A percentile compares a stretch with the other conserved stretches of the same genome.
Evolutionary conservation across 1,140 invertebrate genomes (phyloP).

Genomic region (Globodera ellingtonae): DNA sequence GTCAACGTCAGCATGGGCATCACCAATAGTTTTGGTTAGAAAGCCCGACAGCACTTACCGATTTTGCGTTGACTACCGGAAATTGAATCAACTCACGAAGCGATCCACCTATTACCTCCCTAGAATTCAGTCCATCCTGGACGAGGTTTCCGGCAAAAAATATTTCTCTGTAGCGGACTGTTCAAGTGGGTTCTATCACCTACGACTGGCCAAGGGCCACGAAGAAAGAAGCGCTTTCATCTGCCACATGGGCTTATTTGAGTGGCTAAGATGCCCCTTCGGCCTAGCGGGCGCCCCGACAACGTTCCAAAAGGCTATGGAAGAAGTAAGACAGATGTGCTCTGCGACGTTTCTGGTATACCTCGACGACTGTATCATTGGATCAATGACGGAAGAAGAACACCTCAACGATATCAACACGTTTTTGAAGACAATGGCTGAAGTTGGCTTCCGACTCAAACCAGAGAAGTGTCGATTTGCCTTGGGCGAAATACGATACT

Average conservation of each 20-base stretch:
- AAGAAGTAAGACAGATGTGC: conserved; percentile 18
- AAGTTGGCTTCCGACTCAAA: conserved; percentile 23
- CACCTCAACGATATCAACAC: conserved; percentile 27
- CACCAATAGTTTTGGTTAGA: conserved; percentile 34
- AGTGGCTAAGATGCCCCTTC: conserved; percentile 26
- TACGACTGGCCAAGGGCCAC: conserved; percentile 7
- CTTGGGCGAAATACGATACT: conserved; percentile 20
- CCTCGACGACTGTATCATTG: conserved; percentile 36
- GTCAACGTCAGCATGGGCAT: conserved; percentile 24
- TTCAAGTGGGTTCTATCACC: conserved; percentile 28
- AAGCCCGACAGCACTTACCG: conserved; percentile 36
- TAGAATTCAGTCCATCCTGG: conserved; percentile 13
- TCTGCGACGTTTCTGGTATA: conserved; percentile 34
- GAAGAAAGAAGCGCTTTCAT: conserved; percentile 32
- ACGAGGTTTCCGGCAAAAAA: conserved; percentile 21
- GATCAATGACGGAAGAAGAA: conserved; percentile 3
- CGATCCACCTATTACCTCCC: conserved; percentile 28
- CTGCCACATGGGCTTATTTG: conserved; percentile 4
- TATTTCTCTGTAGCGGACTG: conserved; percentile 16
- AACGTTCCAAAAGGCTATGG: conserved; percentile 31
- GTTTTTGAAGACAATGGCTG: conserved; percentile 6
- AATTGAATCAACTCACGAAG: conserved; percentile 23
- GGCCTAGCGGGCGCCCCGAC: conserved; percentile 22
- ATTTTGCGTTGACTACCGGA: conserved; percentile 39
- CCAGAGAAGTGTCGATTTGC: conserved; percentile 31